phyloP scores from a whole-genome alignment of 1,140 invertebrate genomes.

The Monomorium pharaonis region DNA sequence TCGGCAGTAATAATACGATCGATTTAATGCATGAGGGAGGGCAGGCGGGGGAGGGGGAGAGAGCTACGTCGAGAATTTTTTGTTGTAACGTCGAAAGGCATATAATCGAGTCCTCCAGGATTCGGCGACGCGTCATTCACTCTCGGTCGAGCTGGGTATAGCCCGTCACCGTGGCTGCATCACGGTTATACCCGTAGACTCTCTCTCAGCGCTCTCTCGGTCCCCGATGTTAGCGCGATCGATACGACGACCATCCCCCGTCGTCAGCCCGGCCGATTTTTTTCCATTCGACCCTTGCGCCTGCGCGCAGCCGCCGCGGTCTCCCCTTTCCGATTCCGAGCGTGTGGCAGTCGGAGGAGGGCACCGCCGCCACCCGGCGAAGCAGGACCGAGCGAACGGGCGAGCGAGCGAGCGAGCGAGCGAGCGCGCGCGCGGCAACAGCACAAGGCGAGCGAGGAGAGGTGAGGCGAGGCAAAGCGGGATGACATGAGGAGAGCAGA shows the following conservation, averaged over 20 bases:
- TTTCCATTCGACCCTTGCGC: conserved; percentile 80
- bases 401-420: too few species aligned
- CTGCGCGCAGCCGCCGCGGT: conserved; percentile 71
- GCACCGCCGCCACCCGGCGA: conserved; percentile 57
- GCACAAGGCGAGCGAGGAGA: neutral
- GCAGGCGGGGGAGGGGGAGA: neutral
- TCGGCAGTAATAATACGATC: conserved; percentile 5
- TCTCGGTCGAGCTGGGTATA: neutral
- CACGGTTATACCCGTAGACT: conserved; percentile 64
- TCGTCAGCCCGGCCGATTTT: conserved; percentile 82
- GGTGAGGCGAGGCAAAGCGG: neutral
- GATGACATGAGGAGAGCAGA: conserved; percentile 7
- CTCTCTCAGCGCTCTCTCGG: conserved; percentile 66
- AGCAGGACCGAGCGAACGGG: conserved; percentile 39
- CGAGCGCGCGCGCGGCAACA: conserved; percentile 16
- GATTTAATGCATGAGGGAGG: neutral
- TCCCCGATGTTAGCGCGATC: conserved; percentile 81
- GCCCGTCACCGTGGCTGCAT: conserved; percentile 55
- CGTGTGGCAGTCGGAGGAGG: conserved; percentile 7
- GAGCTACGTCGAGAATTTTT: neutral
- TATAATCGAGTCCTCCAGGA: conserved; percentile 12
- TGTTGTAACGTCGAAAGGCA: neutral
- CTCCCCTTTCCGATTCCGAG: conserved; percentile 59
- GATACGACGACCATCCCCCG: conserved; percentile 79
- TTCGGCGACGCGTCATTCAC: conserved; percentile 20